Percentiles rank a stretch among this genome's conserved stretches.
phyloP scores from a whole-genome alignment of 2,797 vertebrate genomes.

The Clarias platycephalus region DNA sequence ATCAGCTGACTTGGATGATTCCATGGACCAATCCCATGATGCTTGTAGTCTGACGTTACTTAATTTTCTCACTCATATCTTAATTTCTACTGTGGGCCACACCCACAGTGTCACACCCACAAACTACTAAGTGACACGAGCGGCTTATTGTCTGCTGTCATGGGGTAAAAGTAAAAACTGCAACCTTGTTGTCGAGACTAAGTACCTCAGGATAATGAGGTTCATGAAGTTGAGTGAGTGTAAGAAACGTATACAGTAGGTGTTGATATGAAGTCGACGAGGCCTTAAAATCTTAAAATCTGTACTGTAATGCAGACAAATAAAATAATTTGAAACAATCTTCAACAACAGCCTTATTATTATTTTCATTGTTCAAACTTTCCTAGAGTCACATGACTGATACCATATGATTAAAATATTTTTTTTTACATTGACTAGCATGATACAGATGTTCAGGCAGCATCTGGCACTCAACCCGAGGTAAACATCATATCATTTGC shows the following conservation, averaged over 20 bases:
- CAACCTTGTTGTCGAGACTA: background rate
- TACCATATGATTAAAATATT: conserved; percentile 58
- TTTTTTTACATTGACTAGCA: conserved; percentile 56
- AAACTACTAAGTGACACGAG: background rate
- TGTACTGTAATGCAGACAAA: background rate
- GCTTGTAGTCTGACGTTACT: background rate
- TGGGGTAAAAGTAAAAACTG: too few relatives aligned
- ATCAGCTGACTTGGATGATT: background rate
- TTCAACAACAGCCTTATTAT: conserved; percentile 43
- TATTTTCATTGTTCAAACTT: background rate
- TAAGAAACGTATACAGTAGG: background rate
- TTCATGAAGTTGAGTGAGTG: background rate
- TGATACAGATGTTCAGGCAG: conserved; percentile 70
- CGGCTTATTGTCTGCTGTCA: background rate
- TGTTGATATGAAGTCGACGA: background rate
- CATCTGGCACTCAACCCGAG: conserved; percentile 40
- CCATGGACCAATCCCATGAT: background rate
- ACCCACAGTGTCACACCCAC: background rate
- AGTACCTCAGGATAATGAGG: background rate
- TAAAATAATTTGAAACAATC: conserved; percentile 61
- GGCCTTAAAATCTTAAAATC: background rate
- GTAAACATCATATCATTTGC: conserved; percentile 48
- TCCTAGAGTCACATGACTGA: conserved; percentile 68
- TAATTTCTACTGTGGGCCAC: background rate
- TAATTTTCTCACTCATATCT: background rate